Conservation (phyloP, 35 echinoderm and acorn worm genomes). For the Apostichopus parvimensis region DNA sequence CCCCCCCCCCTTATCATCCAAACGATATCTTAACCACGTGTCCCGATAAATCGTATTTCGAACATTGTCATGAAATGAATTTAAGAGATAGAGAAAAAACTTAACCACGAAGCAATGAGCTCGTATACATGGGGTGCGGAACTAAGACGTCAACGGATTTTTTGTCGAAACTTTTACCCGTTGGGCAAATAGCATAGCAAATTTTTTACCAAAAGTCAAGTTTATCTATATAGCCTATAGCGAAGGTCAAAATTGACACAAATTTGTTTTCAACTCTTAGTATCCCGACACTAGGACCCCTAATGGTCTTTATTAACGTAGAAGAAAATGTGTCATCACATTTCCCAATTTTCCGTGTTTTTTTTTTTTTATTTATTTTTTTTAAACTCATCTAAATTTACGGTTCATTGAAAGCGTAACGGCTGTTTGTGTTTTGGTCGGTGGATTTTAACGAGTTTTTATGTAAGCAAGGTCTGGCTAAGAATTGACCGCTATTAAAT, state of each 20-base stretch:
- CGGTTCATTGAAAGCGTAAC: background rate
- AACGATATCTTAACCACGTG: no score
- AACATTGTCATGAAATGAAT: no score
- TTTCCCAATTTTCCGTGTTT: background rate
- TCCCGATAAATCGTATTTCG: no score
- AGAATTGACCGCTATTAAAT: slow-evolving; percentile 35
- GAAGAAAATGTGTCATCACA: background rate
- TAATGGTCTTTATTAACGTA: background rate
- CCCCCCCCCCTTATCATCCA: no score
- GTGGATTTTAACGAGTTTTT: background rate
- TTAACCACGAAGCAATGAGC: no score
- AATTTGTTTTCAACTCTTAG: background rate
- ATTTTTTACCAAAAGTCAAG: no score
- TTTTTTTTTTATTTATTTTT: background rate
- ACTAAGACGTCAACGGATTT: no score
- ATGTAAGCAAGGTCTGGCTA: background rate
- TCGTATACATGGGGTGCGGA: no score
- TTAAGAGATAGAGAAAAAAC: no score
- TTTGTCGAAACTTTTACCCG: no score
- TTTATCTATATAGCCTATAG: no score
- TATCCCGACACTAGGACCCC: background rate
- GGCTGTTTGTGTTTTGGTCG: slow-evolving; percentile 21
- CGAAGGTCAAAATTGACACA: background rate
- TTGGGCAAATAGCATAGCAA: no score
- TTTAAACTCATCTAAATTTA: background rate